Conservation (phyloP, 37 sponge, comb jelly and placozoan genomes). For the Hormiphora californensis region DNA sequence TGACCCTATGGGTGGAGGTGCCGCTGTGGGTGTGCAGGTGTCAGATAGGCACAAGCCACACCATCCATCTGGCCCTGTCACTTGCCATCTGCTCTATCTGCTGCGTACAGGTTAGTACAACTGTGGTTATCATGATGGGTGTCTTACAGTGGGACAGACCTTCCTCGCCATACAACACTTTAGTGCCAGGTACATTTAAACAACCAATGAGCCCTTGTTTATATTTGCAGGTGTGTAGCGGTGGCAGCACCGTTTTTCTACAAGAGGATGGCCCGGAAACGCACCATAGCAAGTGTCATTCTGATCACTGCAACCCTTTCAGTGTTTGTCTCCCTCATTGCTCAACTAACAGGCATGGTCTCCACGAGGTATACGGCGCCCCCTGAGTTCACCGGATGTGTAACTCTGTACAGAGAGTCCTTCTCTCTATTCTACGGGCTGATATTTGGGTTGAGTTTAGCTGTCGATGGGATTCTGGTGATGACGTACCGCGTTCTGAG, state of each 20-base stretch:
- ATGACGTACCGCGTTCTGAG: neutral
- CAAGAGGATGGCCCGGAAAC: neutral
- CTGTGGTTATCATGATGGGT: neutral
- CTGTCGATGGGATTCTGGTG: neutral
- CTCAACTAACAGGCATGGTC: too few species aligned
- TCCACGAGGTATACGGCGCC: too few species aligned
- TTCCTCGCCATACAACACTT: neutral
- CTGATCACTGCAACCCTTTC: neutral
- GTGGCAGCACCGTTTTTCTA: neutral
- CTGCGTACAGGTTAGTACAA: neutral
- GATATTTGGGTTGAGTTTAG: too few species aligned
- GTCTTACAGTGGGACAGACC: neutral
- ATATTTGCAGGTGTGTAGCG: neutral
- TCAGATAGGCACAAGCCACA: neutral
- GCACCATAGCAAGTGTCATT: neutral
- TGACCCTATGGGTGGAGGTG: neutral
- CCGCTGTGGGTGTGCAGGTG: neutral
- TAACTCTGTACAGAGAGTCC: too few species aligned
- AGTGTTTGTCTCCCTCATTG: neutral
- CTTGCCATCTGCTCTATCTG: slow-evolving; percentile 11
- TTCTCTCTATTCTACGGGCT: too few species aligned
- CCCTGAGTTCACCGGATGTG: too few species aligned
- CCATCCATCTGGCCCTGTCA: neutral
- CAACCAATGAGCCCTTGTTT: neutral
- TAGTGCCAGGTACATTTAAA: neutral